These are phyloP conservation scores for Drosophila quasianomalipes DNA, from an alignment of 2,888 invertebrate genomes.

Conservation along the genomic window DNA sequence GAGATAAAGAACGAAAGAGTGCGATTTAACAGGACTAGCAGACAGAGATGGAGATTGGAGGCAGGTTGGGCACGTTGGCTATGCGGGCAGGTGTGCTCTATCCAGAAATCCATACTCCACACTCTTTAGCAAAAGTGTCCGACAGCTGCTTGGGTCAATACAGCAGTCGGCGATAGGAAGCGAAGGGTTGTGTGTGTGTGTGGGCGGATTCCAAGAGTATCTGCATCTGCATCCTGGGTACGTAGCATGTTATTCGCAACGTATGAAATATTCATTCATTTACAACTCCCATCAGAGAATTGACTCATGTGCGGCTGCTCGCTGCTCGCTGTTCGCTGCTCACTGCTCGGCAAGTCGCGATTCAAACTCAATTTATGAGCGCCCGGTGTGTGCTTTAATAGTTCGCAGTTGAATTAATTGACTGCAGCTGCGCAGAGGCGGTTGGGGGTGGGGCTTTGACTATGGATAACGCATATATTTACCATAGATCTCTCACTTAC, in stretches of 20 bases:
- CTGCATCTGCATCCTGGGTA: slow-evolving; percentile 15
- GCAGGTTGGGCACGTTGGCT: slow-evolving; percentile 12
- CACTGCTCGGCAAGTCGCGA: slow-evolving; percentile 54
- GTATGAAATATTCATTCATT: slow-evolving; percentile 81
- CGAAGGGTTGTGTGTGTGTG: not conserved
- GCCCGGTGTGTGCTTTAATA: slow-evolving; percentile 81
- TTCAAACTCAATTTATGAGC: slow-evolving; percentile 78
- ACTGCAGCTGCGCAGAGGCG: slow-evolving; percentile 55
- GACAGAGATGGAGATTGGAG: not conserved
- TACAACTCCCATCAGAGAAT: slow-evolving; percentile 76
- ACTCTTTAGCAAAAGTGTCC: slow-evolving; percentile 37
- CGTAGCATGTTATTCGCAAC: slow-evolving; percentile 51
- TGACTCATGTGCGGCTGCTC: slow-evolving; percentile 66
- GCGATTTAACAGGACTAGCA: not conserved
- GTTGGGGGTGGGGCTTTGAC: slow-evolving; percentile 15
- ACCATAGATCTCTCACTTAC: slow-evolving; percentile 73
- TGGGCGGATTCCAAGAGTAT: not conserved
- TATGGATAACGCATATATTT: slow-evolving; percentile 63
- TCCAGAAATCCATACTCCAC: slow-evolving; percentile 34
- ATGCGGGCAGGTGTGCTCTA: slow-evolving; percentile 62
- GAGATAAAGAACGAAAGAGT: slow-evolving; percentile 4
- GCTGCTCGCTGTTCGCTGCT: slow-evolving; percentile 5
- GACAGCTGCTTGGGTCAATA: slow-evolving; percentile 62
- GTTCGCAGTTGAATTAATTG: slow-evolving; percentile 81
- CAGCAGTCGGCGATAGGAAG: slow-evolving; percentile 8